These are phyloP conservation scores for Melanotaenia boesemani DNA, from an alignment of 2,797 vertebrate genomes.

Conservation along the genomic window DNA sequence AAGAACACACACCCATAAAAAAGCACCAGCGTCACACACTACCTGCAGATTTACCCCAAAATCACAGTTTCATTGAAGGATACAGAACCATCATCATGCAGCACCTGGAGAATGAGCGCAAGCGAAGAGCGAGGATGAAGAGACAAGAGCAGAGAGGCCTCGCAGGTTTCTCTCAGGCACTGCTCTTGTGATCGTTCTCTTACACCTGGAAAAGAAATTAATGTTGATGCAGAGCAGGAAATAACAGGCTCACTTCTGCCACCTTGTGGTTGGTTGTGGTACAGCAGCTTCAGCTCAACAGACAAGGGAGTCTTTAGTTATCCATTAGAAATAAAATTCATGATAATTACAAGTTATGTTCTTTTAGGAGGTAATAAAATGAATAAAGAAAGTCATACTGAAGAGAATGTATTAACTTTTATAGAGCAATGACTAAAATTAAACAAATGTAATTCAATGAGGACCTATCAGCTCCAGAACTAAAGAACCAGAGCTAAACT, in stretches of 20 bases:
- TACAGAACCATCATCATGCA: constrained; percentile 92
- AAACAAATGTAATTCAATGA: too few relatives aligned
- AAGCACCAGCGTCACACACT: neutral
- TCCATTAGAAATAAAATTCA: too few relatives aligned
- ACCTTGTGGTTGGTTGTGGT: constrained; percentile 50
- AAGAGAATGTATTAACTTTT: too few relatives aligned
- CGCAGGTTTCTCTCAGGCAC: constrained; percentile 88
- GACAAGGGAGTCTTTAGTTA: too few relatives aligned
- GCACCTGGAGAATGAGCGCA: constrained; percentile 87
- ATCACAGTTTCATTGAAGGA: constrained; percentile 77
- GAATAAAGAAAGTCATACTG: too few relatives aligned
- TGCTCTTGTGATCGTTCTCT: constrained; percentile 88
- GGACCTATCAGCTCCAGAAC: neutral
- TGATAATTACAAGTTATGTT: too few relatives aligned
- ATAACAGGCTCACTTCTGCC: constrained; percentile 12
- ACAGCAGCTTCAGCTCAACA: neutral
- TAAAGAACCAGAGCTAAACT: too few relatives aligned
- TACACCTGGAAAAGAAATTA: constrained; percentile 78
- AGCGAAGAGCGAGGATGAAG: constrained; percentile 93
- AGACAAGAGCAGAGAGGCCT: constrained; percentile 84
- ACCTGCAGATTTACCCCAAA: neutral
- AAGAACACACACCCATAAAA: constrained; percentile 17
- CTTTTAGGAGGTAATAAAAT: too few relatives aligned
- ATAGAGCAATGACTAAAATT: too few relatives aligned
- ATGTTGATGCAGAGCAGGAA: neutral